Evolutionary conservation across 92 coral and sea anemone genomes (phyloP).

Genomic region (Plumapathes pennacea): DNA sequence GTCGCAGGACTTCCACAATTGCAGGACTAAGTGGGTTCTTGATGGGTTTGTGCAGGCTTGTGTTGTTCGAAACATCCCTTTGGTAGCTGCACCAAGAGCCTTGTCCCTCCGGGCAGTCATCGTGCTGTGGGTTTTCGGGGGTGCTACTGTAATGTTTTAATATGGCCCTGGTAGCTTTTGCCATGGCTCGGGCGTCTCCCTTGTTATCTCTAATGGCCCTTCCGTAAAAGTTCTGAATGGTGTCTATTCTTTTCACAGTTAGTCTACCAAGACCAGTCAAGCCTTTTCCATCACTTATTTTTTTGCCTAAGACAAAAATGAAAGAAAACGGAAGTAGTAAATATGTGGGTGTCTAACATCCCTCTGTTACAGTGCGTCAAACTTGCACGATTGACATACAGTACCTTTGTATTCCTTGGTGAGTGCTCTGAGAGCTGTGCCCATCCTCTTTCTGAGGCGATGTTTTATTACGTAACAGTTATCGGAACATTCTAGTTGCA

Average conservation of each 20-base stretch:
- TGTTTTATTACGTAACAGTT: too few relatives aligned
- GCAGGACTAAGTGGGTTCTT: slow-evolving; percentile 41
- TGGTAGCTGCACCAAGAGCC: slow-evolving; percentile 38
- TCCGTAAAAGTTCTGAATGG: slow-evolving; percentile 63
- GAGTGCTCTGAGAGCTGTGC: slow-evolving; percentile 33
- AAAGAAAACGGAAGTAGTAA: neutral
- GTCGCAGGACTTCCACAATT: slow-evolving; percentile 22
- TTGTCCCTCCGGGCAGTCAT: slow-evolving; percentile 20
- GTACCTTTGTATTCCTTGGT: slow-evolving; percentile 42
- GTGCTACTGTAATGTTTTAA: slow-evolving; percentile 44
- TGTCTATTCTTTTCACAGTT: slow-evolving; percentile 29
- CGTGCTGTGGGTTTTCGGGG: slow-evolving; percentile 29
- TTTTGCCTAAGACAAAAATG: slow-evolving; percentile 17
- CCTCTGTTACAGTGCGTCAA: neutral
- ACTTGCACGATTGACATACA: neutral
- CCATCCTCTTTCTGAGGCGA: slow-evolving; percentile 52
- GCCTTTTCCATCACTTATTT: slow-evolving; percentile 40
- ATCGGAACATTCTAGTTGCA: slow-evolving; percentile 24
- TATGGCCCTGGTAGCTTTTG: slow-evolving; percentile 58
- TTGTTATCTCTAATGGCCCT: slow-evolving; percentile 54
- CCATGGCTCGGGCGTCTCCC: slow-evolving; percentile 56
- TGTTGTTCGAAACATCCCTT: slow-evolving; percentile 8
- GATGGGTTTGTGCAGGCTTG: slow-evolving; percentile 15
- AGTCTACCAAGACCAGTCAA: slow-evolving; percentile 47
- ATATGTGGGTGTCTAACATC: neutral